Percentiles rank a stretch among this genome's conserved stretches.
phyloP scores from a whole-genome alignment of 2,888 invertebrate species.

The Spodoptera exigua region DNA sequence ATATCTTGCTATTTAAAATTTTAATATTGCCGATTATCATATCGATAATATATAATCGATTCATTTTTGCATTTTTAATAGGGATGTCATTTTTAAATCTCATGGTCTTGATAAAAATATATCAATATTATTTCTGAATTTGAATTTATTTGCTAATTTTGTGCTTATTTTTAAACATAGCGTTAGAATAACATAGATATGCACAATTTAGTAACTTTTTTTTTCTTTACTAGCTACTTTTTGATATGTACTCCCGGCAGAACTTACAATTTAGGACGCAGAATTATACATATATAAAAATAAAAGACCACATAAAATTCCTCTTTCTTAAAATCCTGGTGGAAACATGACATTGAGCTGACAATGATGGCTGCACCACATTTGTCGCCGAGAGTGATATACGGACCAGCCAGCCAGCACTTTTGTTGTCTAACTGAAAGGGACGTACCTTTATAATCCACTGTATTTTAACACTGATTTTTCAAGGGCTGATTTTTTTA shows the following conservation, averaged over 20 bases:
- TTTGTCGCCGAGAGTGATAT: constrained; percentile 41
- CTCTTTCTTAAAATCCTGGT: constrained; percentile 1
- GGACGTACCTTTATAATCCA: constrained; percentile 20
- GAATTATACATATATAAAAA: too few species aligned
- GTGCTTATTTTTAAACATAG: too few species aligned
- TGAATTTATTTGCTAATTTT: too few species aligned
- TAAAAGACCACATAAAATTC: constrained; percentile 2
- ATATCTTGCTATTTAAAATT: constrained; percentile 1
- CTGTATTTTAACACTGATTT: constrained; percentile 22
- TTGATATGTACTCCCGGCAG: too few species aligned
- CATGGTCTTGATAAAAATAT: too few species aligned
- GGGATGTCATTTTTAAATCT: too few species aligned
- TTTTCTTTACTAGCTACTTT: too few species aligned
- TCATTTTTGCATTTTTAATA: too few species aligned
- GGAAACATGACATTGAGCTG: constrained; percentile 14
- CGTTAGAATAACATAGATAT: too few species aligned
- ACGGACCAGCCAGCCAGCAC: constrained; percentile 14
- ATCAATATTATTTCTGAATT: too few species aligned
- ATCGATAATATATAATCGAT: neutral
- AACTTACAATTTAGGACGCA: too few species aligned
- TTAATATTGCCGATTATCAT: neutral
- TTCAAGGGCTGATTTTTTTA: constrained; percentile 8
- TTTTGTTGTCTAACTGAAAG: constrained; percentile 29
- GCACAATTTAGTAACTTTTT: too few species aligned
- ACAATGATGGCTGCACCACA: constrained; percentile 30